phyloP scores from a whole-genome alignment of 1,140 invertebrate genomes.

The Drosophila carrolli region DNA sequence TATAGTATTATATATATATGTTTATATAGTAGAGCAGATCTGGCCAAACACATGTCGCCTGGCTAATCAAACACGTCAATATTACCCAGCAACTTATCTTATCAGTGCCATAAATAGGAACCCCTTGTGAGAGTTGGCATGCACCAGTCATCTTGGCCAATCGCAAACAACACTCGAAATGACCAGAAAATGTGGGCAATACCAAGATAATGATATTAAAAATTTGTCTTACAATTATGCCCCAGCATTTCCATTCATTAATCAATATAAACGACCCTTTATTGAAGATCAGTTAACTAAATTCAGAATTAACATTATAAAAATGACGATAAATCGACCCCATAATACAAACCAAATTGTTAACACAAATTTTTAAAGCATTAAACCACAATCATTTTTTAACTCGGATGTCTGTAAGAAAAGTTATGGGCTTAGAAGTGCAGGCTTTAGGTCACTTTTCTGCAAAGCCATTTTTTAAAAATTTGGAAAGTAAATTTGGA shows the following conservation, averaged over 20 bases:
- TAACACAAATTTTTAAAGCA: too few relatives aligned
- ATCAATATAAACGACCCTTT: not conserved
- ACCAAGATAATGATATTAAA: conserved; percentile 1
- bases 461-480: too few relatives aligned
- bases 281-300: not conserved
- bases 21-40: not conserved
- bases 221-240: conserved; percentile 18
- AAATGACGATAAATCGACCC: too few relatives aligned
- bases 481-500: too few relatives aligned
- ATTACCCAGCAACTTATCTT: conserved; percentile 22
- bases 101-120: conserved; percentile 49
- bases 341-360: too few relatives aligned
- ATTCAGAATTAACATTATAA: too few relatives aligned
- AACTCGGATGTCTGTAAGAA: too few relatives aligned
- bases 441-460: too few relatives aligned
- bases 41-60: conserved; percentile 11
- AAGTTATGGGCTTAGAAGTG: too few relatives aligned
- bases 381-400: too few relatives aligned
- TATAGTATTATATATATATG: not conserved
- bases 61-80: conserved; percentile 14
- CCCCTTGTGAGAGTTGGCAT: conserved; percentile 29
- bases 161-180: conserved; percentile 4
- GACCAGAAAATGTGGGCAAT: conserved; percentile 9
- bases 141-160: conserved; percentile 30
- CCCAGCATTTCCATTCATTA: conserved; percentile 11